A percentile compares a stretch with the other conserved stretches of the same genome.
Evolutionary conservation across 2,113 vertebrate genomes (phyloP).

Genomic region (Erythrocebus patas): DNA sequence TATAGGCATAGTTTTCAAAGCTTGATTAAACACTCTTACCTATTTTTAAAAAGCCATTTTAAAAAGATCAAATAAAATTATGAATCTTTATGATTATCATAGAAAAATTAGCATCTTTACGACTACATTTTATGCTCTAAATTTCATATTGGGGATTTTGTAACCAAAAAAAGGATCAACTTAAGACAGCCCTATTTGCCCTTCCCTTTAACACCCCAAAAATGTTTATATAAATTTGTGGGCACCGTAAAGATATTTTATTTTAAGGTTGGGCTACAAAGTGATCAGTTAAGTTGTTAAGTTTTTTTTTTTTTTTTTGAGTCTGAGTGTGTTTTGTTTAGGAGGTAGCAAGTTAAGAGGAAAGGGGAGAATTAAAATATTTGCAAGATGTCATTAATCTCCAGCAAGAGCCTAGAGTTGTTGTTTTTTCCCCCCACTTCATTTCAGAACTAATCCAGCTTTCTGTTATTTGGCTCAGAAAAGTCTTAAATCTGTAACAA

Average conservation of each 20-base stretch:
- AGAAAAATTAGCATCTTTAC: slow-evolving; percentile 48
- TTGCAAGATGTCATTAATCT: slow-evolving; percentile 77
- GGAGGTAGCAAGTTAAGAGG: slow-evolving; percentile 69
- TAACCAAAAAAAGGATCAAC: slow-evolving; percentile 25
- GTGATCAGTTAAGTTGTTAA: not conserved
- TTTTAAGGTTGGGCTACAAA: slow-evolving; percentile 47
- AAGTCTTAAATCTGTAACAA: slow-evolving; percentile 78
- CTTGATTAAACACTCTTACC: not conserved
- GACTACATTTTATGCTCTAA: slow-evolving; percentile 25
- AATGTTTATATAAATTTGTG: slow-evolving; percentile 53
- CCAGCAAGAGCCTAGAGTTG: slow-evolving; percentile 59
- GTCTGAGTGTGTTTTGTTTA: slow-evolving; percentile 55
- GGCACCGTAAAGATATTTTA: slow-evolving; percentile 44
- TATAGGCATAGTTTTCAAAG: not conserved
- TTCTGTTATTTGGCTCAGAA: slow-evolving; percentile 81
- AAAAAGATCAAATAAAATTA: slow-evolving; percentile 47
- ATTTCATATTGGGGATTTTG: slow-evolving; percentile 36
- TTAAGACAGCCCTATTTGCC: slow-evolving; percentile 31
- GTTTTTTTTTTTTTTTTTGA: not conserved
- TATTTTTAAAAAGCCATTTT: slow-evolving; percentile 25
- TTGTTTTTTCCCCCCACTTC: slow-evolving; percentile 37
- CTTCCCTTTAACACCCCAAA: not conserved
- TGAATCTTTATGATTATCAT: slow-evolving; percentile 18
- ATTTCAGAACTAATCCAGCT: slow-evolving; percentile 74
- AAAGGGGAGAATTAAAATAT: slow-evolving; percentile 69